Base-by-base conservation (phyloP, 2,888 invertebrate species). In the Gortyna flavago region DNA sequence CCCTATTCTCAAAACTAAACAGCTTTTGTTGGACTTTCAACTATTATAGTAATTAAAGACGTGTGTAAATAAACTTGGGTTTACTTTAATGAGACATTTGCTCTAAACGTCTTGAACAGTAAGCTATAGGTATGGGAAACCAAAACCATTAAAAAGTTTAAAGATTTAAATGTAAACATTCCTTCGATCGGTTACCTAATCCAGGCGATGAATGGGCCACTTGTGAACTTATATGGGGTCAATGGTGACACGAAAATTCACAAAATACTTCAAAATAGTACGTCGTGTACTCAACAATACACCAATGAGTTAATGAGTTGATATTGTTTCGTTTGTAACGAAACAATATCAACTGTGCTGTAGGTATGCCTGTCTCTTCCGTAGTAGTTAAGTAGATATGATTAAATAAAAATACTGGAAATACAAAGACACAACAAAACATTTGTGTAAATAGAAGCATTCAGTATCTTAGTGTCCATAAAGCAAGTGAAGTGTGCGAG, bases 401-500 rank as follows among this genome's bases (percentile, higher is more conserved):
- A 21, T 16, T 7, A 54, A 62, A 51, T 25, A 25, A 44, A 29
- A 41, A 21, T 29, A 18, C 8, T 21, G 5, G 8, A 62, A 29
- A 16, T 21, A n/a, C 32, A 35, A 16, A 41, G 0, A 11, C n/a
- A 35, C 29, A 75, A 44, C 51, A 65, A 29, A 59, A 62, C 29
- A 70, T 38, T 69, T 54, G 32, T 70, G 18, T 29, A n/a, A 41
- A 35, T 32, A 64, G 16, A 61, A 54, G 68, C 68, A 72, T 75
- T 71, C 38, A 68, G 81, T 75, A 83, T 82, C 75, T 74, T 68
- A 76, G 69, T 72, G 79, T 71, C 81, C 73, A 75, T 72, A 82
- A 81, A 87, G 78, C 80, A 87, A 85, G 78, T 86, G 84, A 90
- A 89, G 87, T 88, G 87, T 86, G 83, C 83, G 78, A 79, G 80